phyloP scores from a whole-genome alignment of 30 jellyfish, hydroid and myxozoan species.

The Sanderia malayensis region DNA sequence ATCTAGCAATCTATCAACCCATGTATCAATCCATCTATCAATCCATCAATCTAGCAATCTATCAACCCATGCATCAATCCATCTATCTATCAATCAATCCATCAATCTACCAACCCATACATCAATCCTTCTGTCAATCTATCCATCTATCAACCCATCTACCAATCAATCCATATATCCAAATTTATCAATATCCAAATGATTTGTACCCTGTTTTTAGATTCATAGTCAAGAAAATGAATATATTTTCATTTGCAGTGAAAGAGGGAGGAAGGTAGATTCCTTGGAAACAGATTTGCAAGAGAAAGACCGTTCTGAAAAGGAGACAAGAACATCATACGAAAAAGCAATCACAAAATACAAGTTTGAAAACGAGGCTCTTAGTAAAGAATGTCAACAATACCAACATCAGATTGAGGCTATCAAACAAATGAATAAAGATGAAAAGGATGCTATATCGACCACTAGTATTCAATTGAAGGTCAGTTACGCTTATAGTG shows the following conservation, averaged over 20 bases:
- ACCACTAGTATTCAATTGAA: slow-evolving; percentile 29
- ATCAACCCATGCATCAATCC: too few relatives aligned
- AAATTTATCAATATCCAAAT: neutral
- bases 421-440: slow-evolving; percentile 10
- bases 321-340: slow-evolving; percentile 16
- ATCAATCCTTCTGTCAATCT: too few relatives aligned
- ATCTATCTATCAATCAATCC: too few relatives aligned
- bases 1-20: neutral
- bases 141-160: too few relatives aligned
- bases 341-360: neutral
- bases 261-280: slow-evolving; percentile 12
- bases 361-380: slow-evolving; percentile 2
- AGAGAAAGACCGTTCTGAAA: slow-evolving; percentile 4
- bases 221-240: neutral
- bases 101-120: too few relatives aligned
- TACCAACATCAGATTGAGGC: slow-evolving; percentile 1
- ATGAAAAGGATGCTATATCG: slow-evolving; percentile 33
- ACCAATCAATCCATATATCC: neutral
- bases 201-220: neutral
- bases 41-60: too few relatives aligned
- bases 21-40: too few relatives aligned
- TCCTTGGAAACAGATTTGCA: slow-evolving; percentile 14
- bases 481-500: slow-evolving; percentile 6
- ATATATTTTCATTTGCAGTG: slow-evolving; percentile 13
- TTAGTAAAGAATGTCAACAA: neutral